phyloP scores from a whole-genome alignment of 2,113 vertebrate genomes.

The Diadophis punctatus region DNA sequence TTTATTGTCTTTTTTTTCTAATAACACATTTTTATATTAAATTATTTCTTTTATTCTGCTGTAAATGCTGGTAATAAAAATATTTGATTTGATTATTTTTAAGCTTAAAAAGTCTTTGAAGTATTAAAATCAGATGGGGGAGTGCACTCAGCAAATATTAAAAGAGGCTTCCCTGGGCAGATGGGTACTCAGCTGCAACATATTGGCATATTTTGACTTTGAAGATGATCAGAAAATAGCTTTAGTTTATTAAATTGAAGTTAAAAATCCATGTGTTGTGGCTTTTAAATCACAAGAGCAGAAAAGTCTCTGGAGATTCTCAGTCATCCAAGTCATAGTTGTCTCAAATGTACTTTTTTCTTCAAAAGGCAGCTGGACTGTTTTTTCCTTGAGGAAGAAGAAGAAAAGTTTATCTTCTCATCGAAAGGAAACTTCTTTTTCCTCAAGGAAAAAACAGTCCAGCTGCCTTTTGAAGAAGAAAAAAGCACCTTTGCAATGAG shows the following conservation, averaged over 20 bases:
- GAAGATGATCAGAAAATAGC: not conserved
- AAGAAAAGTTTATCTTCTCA: not conserved
- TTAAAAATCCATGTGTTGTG: not conserved
- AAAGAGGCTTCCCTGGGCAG: not conserved
- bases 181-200: not conserved
- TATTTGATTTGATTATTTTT: not conserved
- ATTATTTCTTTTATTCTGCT: not conserved
- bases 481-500: not conserved
- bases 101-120: not conserved
- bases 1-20: not conserved
- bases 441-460: not conserved
- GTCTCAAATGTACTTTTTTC: not conserved
- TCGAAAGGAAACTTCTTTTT: not conserved
- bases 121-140: not conserved
- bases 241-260: not conserved
- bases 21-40: not conserved
- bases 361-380: not conserved
- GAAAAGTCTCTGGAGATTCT: not conserved
- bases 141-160: not conserved
- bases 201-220: not conserved
- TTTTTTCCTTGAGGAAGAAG: not conserved
- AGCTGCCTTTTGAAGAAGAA: not conserved
- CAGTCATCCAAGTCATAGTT: not conserved
- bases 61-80: not conserved
- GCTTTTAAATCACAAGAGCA: not conserved